Evolutionary conservation across 2,888 invertebrate genomes (phyloP).

Genomic region (Lithophane ornitopus): DNA sequence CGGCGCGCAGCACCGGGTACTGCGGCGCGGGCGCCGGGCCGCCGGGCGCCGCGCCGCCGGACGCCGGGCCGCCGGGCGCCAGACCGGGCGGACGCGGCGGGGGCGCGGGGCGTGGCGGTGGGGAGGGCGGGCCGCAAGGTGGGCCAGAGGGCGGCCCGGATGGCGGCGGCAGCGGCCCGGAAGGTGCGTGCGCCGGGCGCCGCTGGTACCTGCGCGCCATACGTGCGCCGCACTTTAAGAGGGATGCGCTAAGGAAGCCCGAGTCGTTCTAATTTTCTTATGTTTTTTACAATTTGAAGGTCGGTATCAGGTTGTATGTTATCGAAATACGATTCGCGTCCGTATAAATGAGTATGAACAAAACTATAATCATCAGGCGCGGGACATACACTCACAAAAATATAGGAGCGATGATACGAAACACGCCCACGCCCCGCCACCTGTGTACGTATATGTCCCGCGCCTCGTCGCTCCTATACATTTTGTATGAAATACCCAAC

Average conservation of each 20-base stretch:
- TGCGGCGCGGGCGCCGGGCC: background rate
- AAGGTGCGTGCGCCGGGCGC: conserved; percentile 47
- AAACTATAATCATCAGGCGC: background rate
- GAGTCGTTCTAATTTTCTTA: too few relatives aligned
- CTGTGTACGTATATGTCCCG: too few relatives aligned
- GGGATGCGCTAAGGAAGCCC: too few relatives aligned
- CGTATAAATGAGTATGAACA: background rate
- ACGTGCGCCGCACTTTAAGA: background rate
- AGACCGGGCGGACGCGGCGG: conserved; percentile 57
- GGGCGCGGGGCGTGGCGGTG: conserved; percentile 36
- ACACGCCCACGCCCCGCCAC: too few relatives aligned
- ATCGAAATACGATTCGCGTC: background rate
- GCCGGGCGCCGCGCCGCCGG: conserved; percentile 2
- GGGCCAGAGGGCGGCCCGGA: background rate
- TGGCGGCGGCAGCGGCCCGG: conserved; percentile 24
- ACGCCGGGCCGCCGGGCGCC: background rate
- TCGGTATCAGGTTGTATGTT: background rate
- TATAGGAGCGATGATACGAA: too few relatives aligned
- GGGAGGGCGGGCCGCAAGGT: conserved; percentile 35
- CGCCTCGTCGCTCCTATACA: too few relatives aligned
- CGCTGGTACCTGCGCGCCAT: conserved; percentile 1
- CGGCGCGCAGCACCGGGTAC: conserved; percentile 71
- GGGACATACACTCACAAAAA: too few relatives aligned
- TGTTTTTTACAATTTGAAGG: background rate
- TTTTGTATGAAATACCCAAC: too few relatives aligned